Conservation (phyloP, 1,140 invertebrate species). For the Musca domestica region DNA sequence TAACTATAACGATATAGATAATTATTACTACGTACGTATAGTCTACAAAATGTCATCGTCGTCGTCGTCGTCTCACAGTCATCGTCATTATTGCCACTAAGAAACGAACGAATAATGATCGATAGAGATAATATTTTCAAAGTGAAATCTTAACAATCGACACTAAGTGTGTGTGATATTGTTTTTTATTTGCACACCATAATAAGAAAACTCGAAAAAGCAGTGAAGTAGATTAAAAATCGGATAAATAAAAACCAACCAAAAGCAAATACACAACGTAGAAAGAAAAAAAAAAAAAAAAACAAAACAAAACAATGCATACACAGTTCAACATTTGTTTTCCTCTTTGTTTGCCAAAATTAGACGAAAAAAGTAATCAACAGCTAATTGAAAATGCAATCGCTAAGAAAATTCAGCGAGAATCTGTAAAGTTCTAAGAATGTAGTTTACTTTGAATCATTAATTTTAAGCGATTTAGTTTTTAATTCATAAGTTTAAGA, state of each 20-base stretch:
- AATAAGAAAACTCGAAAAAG: not conserved
- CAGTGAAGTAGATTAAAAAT: constrained; percentile 20
- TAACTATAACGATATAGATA: constrained; percentile 8
- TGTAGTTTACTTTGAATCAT: not conserved
- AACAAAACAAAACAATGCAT: not conserved
- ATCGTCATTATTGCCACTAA: too few species aligned
- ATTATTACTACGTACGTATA: not conserved
- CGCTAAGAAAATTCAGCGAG: constrained; percentile 16
- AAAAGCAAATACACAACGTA: not conserved
- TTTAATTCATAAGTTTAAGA: constrained; percentile 6
- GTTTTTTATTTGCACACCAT: constrained; percentile 2
- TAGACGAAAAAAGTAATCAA: not conserved
- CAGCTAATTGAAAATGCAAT: not conserved
- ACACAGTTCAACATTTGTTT: constrained; percentile 20
- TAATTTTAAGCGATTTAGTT: constrained; percentile 5
- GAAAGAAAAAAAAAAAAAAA: not conserved
- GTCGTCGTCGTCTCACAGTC: too few species aligned
- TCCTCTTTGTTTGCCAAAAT: constrained; percentile 16
- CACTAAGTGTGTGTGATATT: constrained; percentile 13
- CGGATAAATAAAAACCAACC: constrained; percentile 5
- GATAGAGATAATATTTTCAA: not conserved
- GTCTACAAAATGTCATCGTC: not conserved
- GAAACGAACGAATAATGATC: too few species aligned
- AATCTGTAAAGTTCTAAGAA: not conserved
- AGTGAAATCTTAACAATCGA: not conserved